Conservation (phyloP, 2,888 invertebrate species). For the Cephus sareptanus region DNA sequence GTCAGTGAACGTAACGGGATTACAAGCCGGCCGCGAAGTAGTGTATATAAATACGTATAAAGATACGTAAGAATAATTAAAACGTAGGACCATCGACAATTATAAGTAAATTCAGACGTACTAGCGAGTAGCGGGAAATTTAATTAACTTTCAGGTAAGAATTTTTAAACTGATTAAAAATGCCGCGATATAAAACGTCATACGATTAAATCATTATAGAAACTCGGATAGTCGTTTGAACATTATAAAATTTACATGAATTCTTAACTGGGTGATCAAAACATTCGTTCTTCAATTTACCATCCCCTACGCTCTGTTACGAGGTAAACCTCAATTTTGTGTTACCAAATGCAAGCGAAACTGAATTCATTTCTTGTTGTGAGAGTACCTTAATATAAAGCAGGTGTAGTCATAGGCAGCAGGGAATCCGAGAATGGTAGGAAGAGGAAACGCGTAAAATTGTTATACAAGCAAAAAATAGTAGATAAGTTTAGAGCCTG, state of each 20-base stretch:
- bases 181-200: neutral
- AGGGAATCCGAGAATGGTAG: conserved; percentile 27
- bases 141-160: neutral
- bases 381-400: neutral
- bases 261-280: neutral
- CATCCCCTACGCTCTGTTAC: neutral
- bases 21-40: conserved; percentile 18
- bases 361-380: neutral
- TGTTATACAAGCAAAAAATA: conserved; percentile 24
- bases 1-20: conserved; percentile 59
- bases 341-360: neutral
- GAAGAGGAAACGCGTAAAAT: conserved; percentile 38
- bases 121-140: neutral
- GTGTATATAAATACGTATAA: neutral
- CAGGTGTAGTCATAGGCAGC: neutral
- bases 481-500: conserved; percentile 5
- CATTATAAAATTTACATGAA: neutral
- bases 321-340: neutral
- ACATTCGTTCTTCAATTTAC: neutral
- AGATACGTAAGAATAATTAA: neutral
- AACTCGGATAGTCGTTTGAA: neutral
- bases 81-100: neutral
- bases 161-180: neutral
- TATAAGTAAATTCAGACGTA: neutral
- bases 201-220: neutral